Conservation (phyloP, 23 tunicate species). For the Corella eumyota region DNA sequence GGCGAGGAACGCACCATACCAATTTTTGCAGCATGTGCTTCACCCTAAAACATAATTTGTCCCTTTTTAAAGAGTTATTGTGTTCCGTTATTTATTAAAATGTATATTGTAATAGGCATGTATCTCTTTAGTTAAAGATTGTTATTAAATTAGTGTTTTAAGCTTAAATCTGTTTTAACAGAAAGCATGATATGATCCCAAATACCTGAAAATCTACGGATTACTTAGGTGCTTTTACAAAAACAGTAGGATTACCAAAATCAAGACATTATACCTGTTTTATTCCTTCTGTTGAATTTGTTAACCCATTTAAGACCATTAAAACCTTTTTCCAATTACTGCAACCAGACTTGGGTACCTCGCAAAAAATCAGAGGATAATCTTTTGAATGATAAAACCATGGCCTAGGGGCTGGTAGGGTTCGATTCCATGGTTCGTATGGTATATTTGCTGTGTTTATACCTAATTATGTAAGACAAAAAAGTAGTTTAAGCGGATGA, state of each 20-base stretch:
- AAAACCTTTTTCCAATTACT: slow-evolving; percentile 56
- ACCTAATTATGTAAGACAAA: too few relatives aligned
- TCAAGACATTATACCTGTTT: too few relatives aligned
- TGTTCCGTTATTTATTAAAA: too few relatives aligned
- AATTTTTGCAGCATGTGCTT: slow-evolving; percentile 7
- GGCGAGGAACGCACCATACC: background rate
- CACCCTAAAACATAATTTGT: slow-evolving; percentile 5
- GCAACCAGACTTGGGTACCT: slow-evolving; percentile 64
- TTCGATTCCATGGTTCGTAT: slow-evolving; percentile 4
- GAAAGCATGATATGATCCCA: too few relatives aligned
- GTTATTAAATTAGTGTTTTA: background rate
- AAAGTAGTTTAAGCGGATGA: too few relatives aligned
- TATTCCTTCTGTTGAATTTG: slow-evolving; percentile 9
- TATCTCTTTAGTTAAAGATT: background rate
- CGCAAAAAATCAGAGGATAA: slow-evolving; percentile 28
- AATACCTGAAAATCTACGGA: too few relatives aligned
- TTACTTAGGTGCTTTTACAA: too few relatives aligned
- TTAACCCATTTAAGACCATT: slow-evolving; percentile 32
- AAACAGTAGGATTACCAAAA: too few relatives aligned
- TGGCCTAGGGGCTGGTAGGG: slow-evolving; percentile 20
- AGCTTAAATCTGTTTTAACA: background rate
- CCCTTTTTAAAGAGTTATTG: background rate
- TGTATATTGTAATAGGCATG: background rate
- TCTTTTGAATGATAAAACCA: slow-evolving; percentile 26
- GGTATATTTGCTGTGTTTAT: slow-evolving; percentile 9